Evolutionary conservation across 1,140 invertebrate species (phyloP).

Genomic region (Euura lappo): DNA sequence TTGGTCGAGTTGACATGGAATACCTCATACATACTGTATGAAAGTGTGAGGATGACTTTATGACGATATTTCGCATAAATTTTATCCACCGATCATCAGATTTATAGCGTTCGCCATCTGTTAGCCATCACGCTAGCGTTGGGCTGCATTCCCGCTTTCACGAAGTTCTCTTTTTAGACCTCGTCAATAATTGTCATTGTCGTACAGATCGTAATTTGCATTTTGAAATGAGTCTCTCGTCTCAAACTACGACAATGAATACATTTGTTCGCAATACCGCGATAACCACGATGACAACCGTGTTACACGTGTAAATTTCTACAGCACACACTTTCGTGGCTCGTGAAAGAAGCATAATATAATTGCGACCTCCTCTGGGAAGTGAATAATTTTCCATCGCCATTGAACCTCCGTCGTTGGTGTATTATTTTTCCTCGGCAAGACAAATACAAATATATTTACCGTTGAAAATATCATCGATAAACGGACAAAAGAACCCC

Average conservation of each 20-base stretch:
- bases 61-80: neutral
- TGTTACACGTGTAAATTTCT: too few species aligned
- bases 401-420: neutral
- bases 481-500: neutral
- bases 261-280: too few species aligned
- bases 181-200: neutral
- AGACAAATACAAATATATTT: neutral
- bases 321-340: too few species aligned
- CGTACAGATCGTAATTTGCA: too few species aligned
- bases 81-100: neutral
- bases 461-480: neutral
- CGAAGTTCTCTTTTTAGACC: neutral
- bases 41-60: neutral
- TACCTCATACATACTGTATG: neutral
- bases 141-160: too few species aligned
- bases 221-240: too few species aligned
- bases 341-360: too few species aligned
- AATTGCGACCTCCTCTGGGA: too few species aligned
- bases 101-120: neutral
- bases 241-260: too few species aligned
- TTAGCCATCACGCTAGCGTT: neutral
- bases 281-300: too few species aligned
- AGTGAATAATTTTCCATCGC: too few species aligned
- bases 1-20: too few species aligned
- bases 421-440: neutral